Evolutionary conservation across 2,113 vertebrate species (phyloP), one percentile per base, ranked within the genome.

Genomic region (Nothocercus nigrocapillus): DNA sequence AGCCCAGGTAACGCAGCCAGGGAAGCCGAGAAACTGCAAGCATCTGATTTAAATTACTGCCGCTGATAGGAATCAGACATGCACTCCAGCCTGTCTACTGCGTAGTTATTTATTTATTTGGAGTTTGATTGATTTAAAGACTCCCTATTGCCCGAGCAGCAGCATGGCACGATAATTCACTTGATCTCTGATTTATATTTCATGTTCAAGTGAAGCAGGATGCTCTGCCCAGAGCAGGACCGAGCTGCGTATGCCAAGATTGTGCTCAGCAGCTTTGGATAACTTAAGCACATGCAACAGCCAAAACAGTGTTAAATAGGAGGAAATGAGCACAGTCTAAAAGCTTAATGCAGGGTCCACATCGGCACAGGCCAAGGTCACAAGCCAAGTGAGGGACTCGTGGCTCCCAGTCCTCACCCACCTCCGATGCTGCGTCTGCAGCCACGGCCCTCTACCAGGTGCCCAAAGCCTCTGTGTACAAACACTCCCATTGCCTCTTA

Each of bases 91-190:
- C 21, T 79, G 94, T 85, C 95, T 96, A 93, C 90, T 89, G 88
- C 86, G 54, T 9, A 1, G 66, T 97, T 94, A 95, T 96, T 96
- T 96, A 95, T 97, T 96, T 96, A 96, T 97, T 95, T 92, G 92
- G 66, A 42, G 36, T 45, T 58, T 92, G 95, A 95, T 94, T 93
- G 96, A 97, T 97, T 95, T 96, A 97, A 94, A 84, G 96, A 87
- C 88, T 96, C 96, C 94, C 88, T 73, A 86, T 94, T 88, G 92
- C 93, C 90, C 13, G 1, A 79, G 93, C 92, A 95, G 92, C 94
- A 79, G 83, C 93, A 61, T 82, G 92, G 95, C 94, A 95, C 88
- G 64, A 49, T 96, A 95, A 96, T 76, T 96, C 94, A 96, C 93
- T 96, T 88, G 62, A 95, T 94, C 89, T 94, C 91, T 88, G 91